Conservation (phyloP, 2,888 invertebrate genomes). For the Ophion ventricosus region DNA sequence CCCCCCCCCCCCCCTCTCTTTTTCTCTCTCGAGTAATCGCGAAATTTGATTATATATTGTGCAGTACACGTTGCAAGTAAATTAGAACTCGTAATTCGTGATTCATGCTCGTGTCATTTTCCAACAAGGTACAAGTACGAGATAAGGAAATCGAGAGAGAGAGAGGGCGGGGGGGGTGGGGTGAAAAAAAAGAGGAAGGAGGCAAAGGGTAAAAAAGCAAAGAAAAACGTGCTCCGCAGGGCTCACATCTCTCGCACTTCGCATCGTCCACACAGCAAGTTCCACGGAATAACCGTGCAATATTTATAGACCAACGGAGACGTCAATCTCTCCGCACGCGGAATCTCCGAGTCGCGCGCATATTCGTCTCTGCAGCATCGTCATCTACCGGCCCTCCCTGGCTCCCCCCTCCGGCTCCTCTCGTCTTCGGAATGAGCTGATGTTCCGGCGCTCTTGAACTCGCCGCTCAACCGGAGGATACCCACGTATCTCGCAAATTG, state of each 20-base stretch:
- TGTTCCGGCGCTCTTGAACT: slow-evolving; percentile 54
- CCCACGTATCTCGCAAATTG: slow-evolving; percentile 35
- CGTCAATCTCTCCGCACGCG: slow-evolving; percentile 65
- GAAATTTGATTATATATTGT: neutral
- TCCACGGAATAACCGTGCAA: slow-evolving; percentile 61
- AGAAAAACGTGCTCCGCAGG: slow-evolving; percentile 14
- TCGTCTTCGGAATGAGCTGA: slow-evolving; percentile 7
- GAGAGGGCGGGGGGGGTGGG: neutral
- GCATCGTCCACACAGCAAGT: slow-evolving; percentile 28
- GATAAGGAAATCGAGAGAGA: slow-evolving; percentile 6
- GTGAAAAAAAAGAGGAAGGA: neutral
- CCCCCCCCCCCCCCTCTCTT: neutral
- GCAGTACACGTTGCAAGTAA: slow-evolving; percentile 21
- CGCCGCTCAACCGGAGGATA: slow-evolving; percentile 25
- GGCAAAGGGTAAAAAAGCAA: neutral
- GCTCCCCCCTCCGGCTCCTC: neutral
- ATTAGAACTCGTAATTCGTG: slow-evolving; percentile 58
- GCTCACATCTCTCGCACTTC: slow-evolving; percentile 46
- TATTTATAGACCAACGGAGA: slow-evolving; percentile 66
- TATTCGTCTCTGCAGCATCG: slow-evolving; percentile 43
- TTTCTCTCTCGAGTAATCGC: neutral
- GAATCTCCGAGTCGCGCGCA: slow-evolving; percentile 50
- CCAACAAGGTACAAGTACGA: slow-evolving; percentile 53
- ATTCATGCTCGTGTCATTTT: slow-evolving; percentile 58
- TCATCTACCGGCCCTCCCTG: slow-evolving; percentile 15